Conservation (phyloP, 2,113 vertebrate species). For the Grammomys dolichurus region DNA sequence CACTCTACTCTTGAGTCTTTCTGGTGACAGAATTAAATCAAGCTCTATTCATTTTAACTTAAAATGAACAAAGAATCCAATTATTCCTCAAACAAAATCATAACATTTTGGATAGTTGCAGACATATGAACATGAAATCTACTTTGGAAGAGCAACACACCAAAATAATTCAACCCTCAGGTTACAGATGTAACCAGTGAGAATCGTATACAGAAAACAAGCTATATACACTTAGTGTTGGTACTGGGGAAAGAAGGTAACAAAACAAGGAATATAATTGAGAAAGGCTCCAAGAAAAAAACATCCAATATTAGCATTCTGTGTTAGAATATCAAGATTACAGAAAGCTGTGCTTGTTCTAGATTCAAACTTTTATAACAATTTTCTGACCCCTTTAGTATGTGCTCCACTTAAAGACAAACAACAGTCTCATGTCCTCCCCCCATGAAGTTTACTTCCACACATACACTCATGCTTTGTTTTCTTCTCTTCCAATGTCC, state of each 20-base stretch:
- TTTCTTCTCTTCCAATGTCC: slow-evolving; percentile 7
- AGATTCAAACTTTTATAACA: background rate
- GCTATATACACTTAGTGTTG: background rate
- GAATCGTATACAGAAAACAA: background rate
- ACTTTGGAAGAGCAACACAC: background rate
- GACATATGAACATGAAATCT: background rate
- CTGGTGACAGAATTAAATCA: too few species aligned
- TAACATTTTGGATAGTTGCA: background rate
- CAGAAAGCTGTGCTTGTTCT: background rate
- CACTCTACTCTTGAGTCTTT: too few species aligned
- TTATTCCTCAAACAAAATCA: background rate
- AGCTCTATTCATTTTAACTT: too few species aligned
- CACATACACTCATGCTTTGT: background rate
- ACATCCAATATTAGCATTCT: background rate
- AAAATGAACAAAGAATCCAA: background rate
- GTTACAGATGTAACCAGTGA: slow-evolving; percentile 32
- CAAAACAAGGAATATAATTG: background rate
- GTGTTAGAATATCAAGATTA: background rate
- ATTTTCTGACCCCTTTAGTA: background rate
- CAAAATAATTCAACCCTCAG: slow-evolving; percentile 20
- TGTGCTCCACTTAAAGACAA: background rate
- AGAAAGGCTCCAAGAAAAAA: background rate
- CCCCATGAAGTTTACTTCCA: slow-evolving; percentile 11
- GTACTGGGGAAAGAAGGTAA: background rate
- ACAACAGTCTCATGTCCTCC: background rate